Conservation (phyloP, 2,113 vertebrate genomes). For the Bujurquina vittata region DNA sequence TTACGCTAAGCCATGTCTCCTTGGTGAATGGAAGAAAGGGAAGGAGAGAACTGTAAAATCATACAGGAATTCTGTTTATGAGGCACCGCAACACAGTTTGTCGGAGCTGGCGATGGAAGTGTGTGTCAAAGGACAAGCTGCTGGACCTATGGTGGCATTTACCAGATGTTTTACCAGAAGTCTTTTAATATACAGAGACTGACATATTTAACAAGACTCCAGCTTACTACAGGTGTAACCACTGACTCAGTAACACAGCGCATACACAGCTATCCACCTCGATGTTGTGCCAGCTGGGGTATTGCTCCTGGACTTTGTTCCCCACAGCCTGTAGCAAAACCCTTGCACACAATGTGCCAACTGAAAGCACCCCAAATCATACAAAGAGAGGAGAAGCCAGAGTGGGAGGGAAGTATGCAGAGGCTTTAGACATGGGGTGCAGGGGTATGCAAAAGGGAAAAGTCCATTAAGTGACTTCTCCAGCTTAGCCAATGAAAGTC, state of each 20-base stretch:
- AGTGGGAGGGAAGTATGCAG: constrained; percentile 39
- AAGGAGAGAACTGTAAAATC: constrained; percentile 72
- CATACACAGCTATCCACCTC: constrained; percentile 27
- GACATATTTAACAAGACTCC: constrained; percentile 45
- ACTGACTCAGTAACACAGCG: constrained; percentile 27
- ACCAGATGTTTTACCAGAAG: constrained; percentile 62
- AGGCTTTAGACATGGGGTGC: constrained; percentile 33
- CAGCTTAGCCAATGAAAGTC: constrained; percentile 39
- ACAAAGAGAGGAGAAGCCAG: constrained; percentile 48
- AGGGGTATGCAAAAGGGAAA: constrained; percentile 29
- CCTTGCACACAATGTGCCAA: constrained; percentile 65
- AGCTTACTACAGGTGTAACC: constrained; percentile 55
- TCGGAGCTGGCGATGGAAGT: constrained; percentile 54
- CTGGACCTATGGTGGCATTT: constrained; percentile 42
- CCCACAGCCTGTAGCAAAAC: constrained; percentile 33
- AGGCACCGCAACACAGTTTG: constrained; percentile 62
- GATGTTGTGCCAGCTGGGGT: constrained; percentile 35
- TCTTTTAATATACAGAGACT: constrained; percentile 33
- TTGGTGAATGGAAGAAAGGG: constrained; percentile 41
- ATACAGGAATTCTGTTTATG: constrained; percentile 74
- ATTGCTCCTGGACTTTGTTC: constrained; percentile 58
- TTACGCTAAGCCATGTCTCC: neutral
- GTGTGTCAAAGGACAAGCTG: constrained; percentile 45
- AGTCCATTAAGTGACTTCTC: constrained; percentile 37
- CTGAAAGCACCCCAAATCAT: constrained; percentile 61